Evolutionary conservation across 1,140 invertebrate species (phyloP), one percentile per base, ranked within the genome.

Genomic region (Penaeus indicus): DNA sequence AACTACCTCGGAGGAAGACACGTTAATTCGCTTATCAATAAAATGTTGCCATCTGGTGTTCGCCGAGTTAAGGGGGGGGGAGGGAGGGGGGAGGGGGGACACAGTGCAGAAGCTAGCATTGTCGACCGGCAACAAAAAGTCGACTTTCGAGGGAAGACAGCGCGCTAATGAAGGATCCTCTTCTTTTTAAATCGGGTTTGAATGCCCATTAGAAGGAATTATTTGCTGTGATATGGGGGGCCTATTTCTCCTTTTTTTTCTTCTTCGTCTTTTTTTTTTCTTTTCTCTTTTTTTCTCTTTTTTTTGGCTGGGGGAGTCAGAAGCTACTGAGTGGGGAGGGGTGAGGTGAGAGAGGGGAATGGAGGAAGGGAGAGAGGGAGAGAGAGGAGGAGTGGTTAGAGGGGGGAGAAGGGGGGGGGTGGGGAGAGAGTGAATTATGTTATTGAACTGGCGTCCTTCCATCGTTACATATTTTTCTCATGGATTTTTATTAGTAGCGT

Each of bases 41-140:
- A 82, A 63, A 62, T 82, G 42, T 81, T 32, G 38, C 38, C 63
- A 60, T 80, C 75, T 87, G 78, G 27, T 79, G 72, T 38, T 75
- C 69, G 13, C 54, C 54, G 54, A 80, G 42, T 75, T 75, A 61
- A 27, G 8, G 19, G 54, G 78, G 42, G 22, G 22, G 54, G 42
- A 27, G 8, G 19, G 54, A 42, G 42, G 22, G 22, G 54, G 42
- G 78, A 1, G 78, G 19, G 38, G 42, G 25, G 62, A 32, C 32
- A 69, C 7, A 27, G 27, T 10, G 67, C 22, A 27, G 38, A 62
- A 3, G 47, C 10, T 10, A 32, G 42, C 54, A 78, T 78, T 78
- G 80, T 78, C 38, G 75, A 78, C 27, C 21, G 18, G 38, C 32
- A 27, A 78, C 75, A 78, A 78, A 78, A 78, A 78, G 38, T 47